phyloP scores from a whole-genome alignment of 2,888 invertebrate genomes.

The Hylaea fasciaria region DNA sequence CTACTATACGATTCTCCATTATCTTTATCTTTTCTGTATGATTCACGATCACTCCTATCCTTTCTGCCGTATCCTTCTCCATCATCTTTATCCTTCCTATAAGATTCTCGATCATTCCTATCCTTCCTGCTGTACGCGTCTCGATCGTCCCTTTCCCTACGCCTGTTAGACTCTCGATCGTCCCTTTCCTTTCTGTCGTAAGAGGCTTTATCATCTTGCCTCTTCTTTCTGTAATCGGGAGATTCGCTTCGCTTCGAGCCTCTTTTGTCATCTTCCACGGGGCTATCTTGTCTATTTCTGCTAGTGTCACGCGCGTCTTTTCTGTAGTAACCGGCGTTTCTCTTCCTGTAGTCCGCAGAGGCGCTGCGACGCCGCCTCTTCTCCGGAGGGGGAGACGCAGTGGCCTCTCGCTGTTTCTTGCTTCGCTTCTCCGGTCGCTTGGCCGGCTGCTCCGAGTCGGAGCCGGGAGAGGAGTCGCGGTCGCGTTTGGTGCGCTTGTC shows the following conservation, averaged over 20 bases:
- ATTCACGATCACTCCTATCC: conserved; percentile 38
- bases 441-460: conserved; percentile 56
- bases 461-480: conserved; percentile 58
- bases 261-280: conserved; percentile 48
- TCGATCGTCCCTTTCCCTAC: conserved; percentile 40
- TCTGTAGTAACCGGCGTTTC: conserved; percentile 54
- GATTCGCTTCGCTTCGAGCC: conserved; percentile 39
- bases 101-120: conserved; percentile 34
- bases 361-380: conserved; percentile 67
- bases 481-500: conserved; percentile 59
- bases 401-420: conserved; percentile 57
- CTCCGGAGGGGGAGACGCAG: conserved; percentile 67
- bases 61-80: conserved; percentile 49
- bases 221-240: conserved; percentile 37
- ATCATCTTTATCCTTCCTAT: conserved; percentile 47
- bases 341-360: conserved; percentile 57
- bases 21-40: conserved; percentile 47
- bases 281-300: conserved; percentile 45
- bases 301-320: conserved; percentile 52
- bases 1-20: too few species aligned
- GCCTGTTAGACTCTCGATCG: conserved; percentile 52
- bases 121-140: conserved; percentile 43
- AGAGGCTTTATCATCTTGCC: conserved; percentile 33
- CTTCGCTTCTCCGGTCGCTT: conserved; percentile 57
- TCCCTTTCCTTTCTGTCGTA: conserved; percentile 50